Conservation (phyloP, 2,888 invertebrate species). For the Ornithoptera alexandrae region DNA sequence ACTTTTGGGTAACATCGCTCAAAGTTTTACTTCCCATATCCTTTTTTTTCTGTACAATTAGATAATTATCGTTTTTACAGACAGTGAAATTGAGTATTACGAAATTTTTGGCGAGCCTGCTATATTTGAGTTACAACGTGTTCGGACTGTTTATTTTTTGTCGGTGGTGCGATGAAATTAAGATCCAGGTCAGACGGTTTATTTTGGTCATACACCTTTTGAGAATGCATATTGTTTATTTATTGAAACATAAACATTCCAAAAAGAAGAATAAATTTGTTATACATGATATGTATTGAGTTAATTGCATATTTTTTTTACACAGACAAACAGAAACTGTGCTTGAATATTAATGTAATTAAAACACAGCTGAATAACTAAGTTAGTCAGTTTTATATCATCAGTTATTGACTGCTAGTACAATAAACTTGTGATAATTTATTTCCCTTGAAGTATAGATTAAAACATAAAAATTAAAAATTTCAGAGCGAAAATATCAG, state of each 20-base stretch:
- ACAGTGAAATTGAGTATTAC: slow-evolving; percentile 47
- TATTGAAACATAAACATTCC: neutral
- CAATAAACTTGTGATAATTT: too few species aligned
- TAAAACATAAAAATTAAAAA: neutral
- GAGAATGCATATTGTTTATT: neutral
- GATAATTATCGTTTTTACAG: slow-evolving; percentile 42
- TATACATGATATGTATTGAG: neutral
- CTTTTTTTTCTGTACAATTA: neutral
- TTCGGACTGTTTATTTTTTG: slow-evolving; percentile 64
- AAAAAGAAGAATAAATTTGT: neutral
- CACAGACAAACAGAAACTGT: too few species aligned
- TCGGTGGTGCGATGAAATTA: slow-evolving; percentile 69
- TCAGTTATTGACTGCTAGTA: too few species aligned
- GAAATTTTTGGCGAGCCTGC: slow-evolving; percentile 56
- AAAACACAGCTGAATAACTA: too few species aligned
- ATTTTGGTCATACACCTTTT: slow-evolving; percentile 6
- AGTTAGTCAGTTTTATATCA: too few species aligned
- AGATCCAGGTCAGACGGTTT: slow-evolving; percentile 49
- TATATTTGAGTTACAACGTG: slow-evolving; percentile 60
- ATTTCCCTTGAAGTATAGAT: too few species aligned
- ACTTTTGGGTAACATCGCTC: neutral
- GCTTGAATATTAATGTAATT: too few species aligned
- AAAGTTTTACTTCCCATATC: neutral
- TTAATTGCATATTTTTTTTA: neutral
- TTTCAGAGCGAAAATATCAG: slow-evolving; percentile 37